Evolutionary conservation across 2,113 vertebrate genomes (phyloP).

Genomic region (Microcebus tavaratra): DNA sequence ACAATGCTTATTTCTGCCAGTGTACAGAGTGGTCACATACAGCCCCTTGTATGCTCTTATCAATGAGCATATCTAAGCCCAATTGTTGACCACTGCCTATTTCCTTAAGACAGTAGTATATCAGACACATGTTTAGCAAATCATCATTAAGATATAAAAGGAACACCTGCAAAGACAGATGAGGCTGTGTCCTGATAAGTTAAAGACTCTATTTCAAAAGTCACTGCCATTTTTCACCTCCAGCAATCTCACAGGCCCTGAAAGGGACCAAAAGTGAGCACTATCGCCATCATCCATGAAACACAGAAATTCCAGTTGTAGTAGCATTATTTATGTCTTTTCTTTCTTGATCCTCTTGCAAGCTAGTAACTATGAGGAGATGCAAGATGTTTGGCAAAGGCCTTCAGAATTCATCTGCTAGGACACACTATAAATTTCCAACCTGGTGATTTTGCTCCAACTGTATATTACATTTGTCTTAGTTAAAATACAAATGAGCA

Average conservation of each 20-base stretch:
- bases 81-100: neutral
- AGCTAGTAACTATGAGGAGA: neutral
- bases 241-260: neutral
- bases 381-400: neutral
- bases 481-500: neutral
- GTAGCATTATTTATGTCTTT: neutral
- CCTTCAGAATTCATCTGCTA: neutral
- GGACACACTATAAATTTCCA: neutral
- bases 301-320: neutral
- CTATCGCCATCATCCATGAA: neutral
- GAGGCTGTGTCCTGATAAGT: neutral
- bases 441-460: neutral
- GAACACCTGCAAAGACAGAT: neutral
- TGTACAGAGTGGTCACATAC: neutral
- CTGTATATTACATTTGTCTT: neutral
- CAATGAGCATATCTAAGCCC: neutral
- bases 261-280: neutral
- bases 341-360: neutral
- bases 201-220: neutral
- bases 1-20: neutral
- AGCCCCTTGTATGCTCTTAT: neutral
- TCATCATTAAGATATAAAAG: neutral
- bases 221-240: neutral
- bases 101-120: neutral
- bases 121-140: neutral